Percentiles rank a stretch among this genome's conserved stretches.
Conservation (phyloP, 2,888 invertebrate genomes). For the Drosophila testacea region DNA sequence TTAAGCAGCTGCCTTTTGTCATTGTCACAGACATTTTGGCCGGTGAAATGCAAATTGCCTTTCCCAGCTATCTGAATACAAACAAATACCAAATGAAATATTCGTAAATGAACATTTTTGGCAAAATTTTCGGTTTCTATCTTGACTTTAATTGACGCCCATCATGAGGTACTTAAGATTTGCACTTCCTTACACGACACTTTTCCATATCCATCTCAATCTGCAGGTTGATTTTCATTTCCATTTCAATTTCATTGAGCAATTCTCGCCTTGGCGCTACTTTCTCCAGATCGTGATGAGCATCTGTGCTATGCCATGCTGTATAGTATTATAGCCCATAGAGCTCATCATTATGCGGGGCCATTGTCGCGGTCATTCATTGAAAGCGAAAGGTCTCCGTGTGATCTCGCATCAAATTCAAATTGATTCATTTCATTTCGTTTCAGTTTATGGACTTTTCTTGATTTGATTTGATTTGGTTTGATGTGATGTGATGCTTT, state of each 20-base stretch:
- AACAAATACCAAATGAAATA: conserved; percentile 13
- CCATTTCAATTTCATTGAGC: conserved; percentile 65
- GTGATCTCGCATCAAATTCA: conserved; percentile 44
- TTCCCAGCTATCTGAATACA: conserved; percentile 39
- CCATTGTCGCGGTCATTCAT: conserved; percentile 60
- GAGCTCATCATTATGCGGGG: conserved; percentile 71
- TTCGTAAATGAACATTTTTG: conserved; percentile 38
- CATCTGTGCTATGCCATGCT: conserved; percentile 37
- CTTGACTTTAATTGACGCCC: conserved; percentile 24
- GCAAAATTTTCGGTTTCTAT: conserved; percentile 27
- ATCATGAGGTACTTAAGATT: conserved; percentile 23
- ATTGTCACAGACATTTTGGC: conserved; percentile 50
- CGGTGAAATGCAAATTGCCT: conserved; percentile 77
- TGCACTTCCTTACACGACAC: conserved; percentile 42
- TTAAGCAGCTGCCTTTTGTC: conserved; percentile 58
- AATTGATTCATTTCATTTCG: conserved; percentile 64
- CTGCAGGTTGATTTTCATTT: conserved; percentile 24
- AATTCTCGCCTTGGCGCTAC: conserved; percentile 66
- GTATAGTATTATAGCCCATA: conserved; percentile 1
- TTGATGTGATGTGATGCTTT: conserved; percentile 23
- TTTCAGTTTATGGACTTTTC: conserved; percentile 28
- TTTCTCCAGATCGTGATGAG: conserved; percentile 73
- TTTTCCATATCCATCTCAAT: conserved; percentile 32
- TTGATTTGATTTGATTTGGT: conserved; percentile 22
- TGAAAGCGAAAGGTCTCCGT: conserved; percentile 73